Conservation (phyloP, 1,140 invertebrate species). For the Rhizoglyphus robini region DNA sequence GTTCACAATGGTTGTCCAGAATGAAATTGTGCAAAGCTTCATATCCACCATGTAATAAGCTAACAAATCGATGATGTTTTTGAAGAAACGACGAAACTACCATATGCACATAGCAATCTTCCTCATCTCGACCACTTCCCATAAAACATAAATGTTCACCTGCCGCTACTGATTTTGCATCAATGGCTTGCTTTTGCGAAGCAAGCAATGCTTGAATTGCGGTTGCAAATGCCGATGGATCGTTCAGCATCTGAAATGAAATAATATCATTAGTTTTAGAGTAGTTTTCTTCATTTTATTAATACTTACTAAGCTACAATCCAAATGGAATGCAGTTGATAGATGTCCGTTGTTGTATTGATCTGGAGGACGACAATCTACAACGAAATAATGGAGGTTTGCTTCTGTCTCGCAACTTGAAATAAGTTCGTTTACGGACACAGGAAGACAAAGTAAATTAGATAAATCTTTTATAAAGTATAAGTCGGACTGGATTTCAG, state of each 20-base stretch:
- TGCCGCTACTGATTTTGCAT: slow-evolving; percentile 69
- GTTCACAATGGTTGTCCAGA: slow-evolving; percentile 24
- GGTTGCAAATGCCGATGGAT: slow-evolving; percentile 80
- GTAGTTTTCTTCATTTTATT: background rate
- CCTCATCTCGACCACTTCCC: slow-evolving; percentile 83
- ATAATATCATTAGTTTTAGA: background rate
- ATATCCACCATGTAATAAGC: slow-evolving; percentile 81
- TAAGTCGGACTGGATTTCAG: background rate
- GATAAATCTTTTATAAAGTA: slow-evolving; percentile 38
- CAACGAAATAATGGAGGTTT: slow-evolving; percentile 68
- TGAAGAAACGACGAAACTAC: slow-evolving; percentile 93
- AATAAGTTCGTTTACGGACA: slow-evolving; percentile 50
- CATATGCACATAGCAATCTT: slow-evolving; percentile 96
- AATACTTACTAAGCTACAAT: slow-evolving; percentile 65
- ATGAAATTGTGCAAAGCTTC: slow-evolving; percentile 36
- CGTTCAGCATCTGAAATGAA: slow-evolving; percentile 65
- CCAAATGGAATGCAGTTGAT: slow-evolving; percentile 91
- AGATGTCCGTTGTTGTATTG: slow-evolving; percentile 94
- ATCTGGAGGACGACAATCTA: slow-evolving; percentile 88
- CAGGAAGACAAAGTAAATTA: slow-evolving; percentile 81
- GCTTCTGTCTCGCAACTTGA: slow-evolving; percentile 25
- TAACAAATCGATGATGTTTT: slow-evolving; percentile 80
- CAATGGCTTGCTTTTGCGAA: slow-evolving; percentile 74
- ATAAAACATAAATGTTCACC: slow-evolving; percentile 95
- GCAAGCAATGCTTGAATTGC: slow-evolving; percentile 83